These are phyloP conservation scores for Yasuhikotakia modesta DNA, from an alignment of 2,797 vertebrate genomes.

Conservation along the genomic window DNA sequence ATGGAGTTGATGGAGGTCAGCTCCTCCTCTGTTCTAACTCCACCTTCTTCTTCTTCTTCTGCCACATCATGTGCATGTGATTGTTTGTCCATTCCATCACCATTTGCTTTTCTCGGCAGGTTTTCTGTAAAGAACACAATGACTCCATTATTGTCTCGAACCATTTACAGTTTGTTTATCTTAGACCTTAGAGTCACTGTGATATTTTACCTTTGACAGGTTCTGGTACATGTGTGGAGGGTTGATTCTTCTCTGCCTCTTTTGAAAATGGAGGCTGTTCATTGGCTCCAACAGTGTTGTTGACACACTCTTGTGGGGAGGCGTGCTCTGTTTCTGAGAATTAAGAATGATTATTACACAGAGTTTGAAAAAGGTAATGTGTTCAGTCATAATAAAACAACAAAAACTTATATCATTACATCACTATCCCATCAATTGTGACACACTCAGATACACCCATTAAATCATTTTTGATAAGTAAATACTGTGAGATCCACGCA, in stretches of 20 bases:
- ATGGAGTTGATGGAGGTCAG: constrained; percentile 89
- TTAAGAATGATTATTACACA: not conserved
- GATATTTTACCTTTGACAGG: constrained; percentile 40
- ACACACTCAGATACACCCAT: not conserved
- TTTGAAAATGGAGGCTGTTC: constrained; percentile 34
- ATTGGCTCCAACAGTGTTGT: constrained; percentile 26
- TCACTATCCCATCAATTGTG: not conserved
- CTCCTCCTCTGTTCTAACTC: constrained; percentile 42
- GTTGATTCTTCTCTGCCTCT: constrained; percentile 24
- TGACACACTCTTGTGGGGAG: constrained; percentile 39
- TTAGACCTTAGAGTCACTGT: not conserved
- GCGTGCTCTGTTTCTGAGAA: constrained; percentile 51
- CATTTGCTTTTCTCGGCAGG: constrained; percentile 1
- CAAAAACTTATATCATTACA: not conserved
- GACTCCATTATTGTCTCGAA: too few species aligned
- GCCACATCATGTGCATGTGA: constrained; percentile 24
- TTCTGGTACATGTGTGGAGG: constrained; percentile 9
- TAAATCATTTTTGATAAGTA: not conserved
- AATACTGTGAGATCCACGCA: not conserved
- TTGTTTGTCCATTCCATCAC: constrained; percentile 14
- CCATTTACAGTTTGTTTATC: not conserved
- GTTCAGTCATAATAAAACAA: not conserved
- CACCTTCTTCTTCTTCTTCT: constrained; percentile 29
- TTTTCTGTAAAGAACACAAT: constrained; percentile 24
- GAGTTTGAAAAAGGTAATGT: not conserved